Evolutionary conservation across 2,888 invertebrate species (phyloP).

Genomic region (Argynnis bischoffii): DNA sequence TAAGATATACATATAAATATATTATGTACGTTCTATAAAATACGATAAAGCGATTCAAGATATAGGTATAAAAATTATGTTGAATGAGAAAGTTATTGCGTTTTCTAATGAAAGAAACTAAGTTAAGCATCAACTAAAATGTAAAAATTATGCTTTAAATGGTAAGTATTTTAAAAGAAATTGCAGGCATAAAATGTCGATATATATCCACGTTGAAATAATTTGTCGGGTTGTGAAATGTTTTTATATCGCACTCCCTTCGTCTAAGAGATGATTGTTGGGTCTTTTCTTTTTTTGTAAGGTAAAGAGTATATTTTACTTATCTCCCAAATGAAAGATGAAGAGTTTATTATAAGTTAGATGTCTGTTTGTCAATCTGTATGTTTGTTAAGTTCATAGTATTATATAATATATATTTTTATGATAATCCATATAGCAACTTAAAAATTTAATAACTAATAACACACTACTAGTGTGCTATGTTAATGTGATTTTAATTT

Average conservation of each 20-base stretch:
- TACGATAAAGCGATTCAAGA: neutral
- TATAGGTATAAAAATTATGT: no score
- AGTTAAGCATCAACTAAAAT: constrained; percentile 2
- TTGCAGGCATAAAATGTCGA: constrained; percentile 1
- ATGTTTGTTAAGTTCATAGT: no score
- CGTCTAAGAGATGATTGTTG: constrained; percentile 4
- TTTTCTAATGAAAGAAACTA: constrained; percentile 3
- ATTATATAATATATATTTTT: no score
- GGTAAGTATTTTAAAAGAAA: constrained; percentile 8
- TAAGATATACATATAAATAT: no score
- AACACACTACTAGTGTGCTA: no score
- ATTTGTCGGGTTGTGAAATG: constrained; percentile 8
- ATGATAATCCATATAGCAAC: no score
- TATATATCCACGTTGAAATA: constrained; percentile 9
- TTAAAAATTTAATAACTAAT: no score
- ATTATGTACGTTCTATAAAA: neutral
- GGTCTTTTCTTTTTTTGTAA: neutral
- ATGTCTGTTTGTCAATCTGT: no score
- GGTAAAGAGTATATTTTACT: neutral
- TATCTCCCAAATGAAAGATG: neutral
- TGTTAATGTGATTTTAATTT: no score
- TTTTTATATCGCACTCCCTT: neutral
- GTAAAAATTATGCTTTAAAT: constrained; percentile 6
- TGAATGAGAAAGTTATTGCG: neutral
- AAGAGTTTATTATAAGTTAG: no score